Base-by-base conservation (phyloP, 2,797 vertebrate genomes). In the Chiropotes sagulatus region DNA sequence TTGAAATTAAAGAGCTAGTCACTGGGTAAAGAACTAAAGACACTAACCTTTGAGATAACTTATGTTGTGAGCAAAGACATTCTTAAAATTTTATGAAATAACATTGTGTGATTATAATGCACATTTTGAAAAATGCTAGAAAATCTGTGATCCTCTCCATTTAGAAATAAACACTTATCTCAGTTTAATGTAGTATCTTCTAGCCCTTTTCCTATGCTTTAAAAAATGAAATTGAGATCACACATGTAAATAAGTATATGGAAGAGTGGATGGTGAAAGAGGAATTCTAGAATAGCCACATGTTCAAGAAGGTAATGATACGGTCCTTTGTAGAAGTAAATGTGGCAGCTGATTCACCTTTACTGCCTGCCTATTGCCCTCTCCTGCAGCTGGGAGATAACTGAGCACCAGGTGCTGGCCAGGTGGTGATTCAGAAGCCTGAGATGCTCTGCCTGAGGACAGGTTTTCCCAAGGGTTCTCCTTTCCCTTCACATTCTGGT, bases 1-100 rank as follows among this genome's bases (percentile, higher is more conserved):
- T 93, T 87, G 19, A 88, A 94, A 89, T 88, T 41, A 81, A 90
- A 94, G 58, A 83, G 39, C 33, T 67, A 73, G 79, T 79, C 70
- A 70, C 12, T 30, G 10, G 22, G 39, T 78, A 73, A 70, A 78
- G 70, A 85, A 72, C 10, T 85, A 64, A 79, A 89, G 50, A 54
- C 67, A 24, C 33, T 90, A 93, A 24, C n/a, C 0, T 52, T 88
- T 48, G 79, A 80, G 50, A 64, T 61, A 75, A 33, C 52, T 82
- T 67, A 82, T 1, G 6, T 24, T 75, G 46, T 17, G 24, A 57
- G 9, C 20, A 89, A 87, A 50, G 79, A 82, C 20, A 67, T 30
- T 86, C 70, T 88, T 52, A 70, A 28, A 85, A 41, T 76, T 73
- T 73, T 41, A n/a, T 58, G 61, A 92, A 58, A 93, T 83, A 83